Base-by-base conservation (phyloP, 2,797 vertebrate genomes). In the Scarus forsteni region DNA sequence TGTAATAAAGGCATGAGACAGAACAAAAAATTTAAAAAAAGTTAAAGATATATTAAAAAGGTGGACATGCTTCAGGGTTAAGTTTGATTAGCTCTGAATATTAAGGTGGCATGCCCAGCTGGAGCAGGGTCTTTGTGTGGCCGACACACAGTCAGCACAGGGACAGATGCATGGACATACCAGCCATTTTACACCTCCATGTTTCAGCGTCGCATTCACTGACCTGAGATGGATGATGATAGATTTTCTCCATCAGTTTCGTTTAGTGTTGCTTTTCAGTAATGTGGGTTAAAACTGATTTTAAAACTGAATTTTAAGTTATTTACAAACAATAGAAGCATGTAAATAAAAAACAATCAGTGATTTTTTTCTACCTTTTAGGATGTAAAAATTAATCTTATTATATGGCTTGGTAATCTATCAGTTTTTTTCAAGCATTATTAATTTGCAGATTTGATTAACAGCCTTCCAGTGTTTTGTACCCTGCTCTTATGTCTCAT, bases 151-250 rank as follows among this genome's bases (percentile, higher is more conserved):
- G 60, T 27, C 66, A 81, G 67, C 59, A n/a, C 61, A 71, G 81
- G 84, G 89, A 91, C 89, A 87, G 81, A 90, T 85, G 83, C 85
- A 78, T 83, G 81, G 72, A 77, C 85, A 87, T 80, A 91, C 83
- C 91, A 89, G 92, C 92, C 92, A 93, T 93, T 93, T 93, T 92
- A 90, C 91, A 92, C 89, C 85, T 91, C 71, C 77, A 89, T 78
- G 83, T 49, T 79, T 84, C 66, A 16, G 64, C 72, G 71, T 61
- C 5, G 10, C 73, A 49, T 81, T 81, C 77, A 43, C 83, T 89
- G 88, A 91, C 89, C 85, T 91, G 90, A 92, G 86, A 93, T 91
- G 89, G 91, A 89, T 87, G 88, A 66, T 82, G 83, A 75, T 74
- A 38, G 65, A 85, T 85, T 85, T 80, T 79, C 14, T 66, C 55